Percentiles rank a stretch among this genome's conserved stretches.
Evolutionary conservation across 2,797 vertebrate genomes (phyloP).

Genomic region (Enteromius viviparus): DNA sequence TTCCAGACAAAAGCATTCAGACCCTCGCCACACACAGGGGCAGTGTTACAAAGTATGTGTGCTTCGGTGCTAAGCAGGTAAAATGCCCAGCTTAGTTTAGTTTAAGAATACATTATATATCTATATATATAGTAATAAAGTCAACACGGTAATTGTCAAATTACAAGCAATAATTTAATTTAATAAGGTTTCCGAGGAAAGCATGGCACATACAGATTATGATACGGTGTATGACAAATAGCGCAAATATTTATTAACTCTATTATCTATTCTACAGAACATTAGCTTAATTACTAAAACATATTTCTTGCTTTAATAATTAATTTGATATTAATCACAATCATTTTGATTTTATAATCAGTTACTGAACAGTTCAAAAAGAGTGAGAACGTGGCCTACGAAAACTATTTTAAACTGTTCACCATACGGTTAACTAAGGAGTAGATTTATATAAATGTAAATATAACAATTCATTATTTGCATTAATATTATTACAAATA

Average conservation of each 20-base stretch:
- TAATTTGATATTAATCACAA: background rate
- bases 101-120: background rate
- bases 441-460: too few species aligned
- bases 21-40: conserved; percentile 23
- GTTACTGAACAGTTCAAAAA: too few species aligned
- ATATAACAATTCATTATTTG: too few species aligned
- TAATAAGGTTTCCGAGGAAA: background rate
- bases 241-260: background rate
- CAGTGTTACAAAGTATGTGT: background rate
- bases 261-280: too few species aligned
- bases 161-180: background rate
- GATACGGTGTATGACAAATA: background rate
- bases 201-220: background rate
- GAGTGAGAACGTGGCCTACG: too few species aligned
- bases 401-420: background rate
- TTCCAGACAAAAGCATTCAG: conserved; percentile 53
- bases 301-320: too few species aligned
- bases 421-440: too few species aligned
- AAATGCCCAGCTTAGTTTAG: background rate
- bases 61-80: background rate
- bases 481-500: background rate
- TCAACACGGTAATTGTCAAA: too few species aligned
- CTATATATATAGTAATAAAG: background rate
- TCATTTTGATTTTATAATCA: background rate
- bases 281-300: too few species aligned